Evolutionary conservation across 1,140 invertebrate genomes (phyloP), one percentile per base, ranked within the genome.

Genomic region (Camponotus vicinus): DNA sequence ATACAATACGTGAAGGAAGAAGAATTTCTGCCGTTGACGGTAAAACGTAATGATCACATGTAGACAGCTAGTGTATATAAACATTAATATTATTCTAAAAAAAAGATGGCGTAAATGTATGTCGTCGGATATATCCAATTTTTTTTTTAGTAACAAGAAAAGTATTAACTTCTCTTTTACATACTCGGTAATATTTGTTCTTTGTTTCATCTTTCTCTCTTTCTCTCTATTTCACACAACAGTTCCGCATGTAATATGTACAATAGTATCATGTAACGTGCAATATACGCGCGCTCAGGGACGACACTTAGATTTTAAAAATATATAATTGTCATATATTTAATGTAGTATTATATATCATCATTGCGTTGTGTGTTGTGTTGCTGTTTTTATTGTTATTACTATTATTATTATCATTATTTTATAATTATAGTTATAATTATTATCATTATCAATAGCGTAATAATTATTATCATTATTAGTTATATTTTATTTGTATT

Each of bases 271-370:
- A 78, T 76, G 85, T 85, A 86, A 87, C 88, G 90, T 90, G 87
- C 82, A 92, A 92, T 91, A 93, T 92, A 93, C 92, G 49, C 49
- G 49, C 49, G 93, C 92, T 92, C 90, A 94, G 89, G 93, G 92
- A 95, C 94, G 95, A 95, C 94, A 95, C 94, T 95, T 95, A 95
- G 94, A 95, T 93, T 95, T 95, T 95, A 95, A 95, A 95, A 95
- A 95, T 95, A 95, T 52, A 52, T 95, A 95, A 95, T 94, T 92
- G 93, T 95, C 90, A 91, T 91, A 91, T 92, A 93, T 95, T 95
- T 95, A 93, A 93, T 95, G 94, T 95, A 94, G 89, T 92, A 90
- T 93, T 93, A 93, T 92, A 92, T 91, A 92, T 91, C 92, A 92
- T 90, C 88, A 90, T 84, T 52, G 77, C 69, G 66, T 85, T 85